Conservation (phyloP, 2,888 invertebrate genomes). For the Gnatocerus cornutus region DNA sequence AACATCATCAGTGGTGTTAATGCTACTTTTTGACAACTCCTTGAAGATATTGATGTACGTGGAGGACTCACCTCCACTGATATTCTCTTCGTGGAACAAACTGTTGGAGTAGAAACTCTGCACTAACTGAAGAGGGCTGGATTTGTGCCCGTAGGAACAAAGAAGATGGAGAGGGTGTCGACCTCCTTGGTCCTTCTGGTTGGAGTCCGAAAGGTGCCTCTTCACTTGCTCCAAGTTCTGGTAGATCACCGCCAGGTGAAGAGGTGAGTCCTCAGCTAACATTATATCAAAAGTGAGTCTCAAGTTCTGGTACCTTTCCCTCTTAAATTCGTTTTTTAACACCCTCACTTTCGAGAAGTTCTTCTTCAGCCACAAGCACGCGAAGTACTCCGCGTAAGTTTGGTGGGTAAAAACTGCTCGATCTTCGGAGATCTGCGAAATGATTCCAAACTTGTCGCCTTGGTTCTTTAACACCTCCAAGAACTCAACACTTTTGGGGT, state of each 20-base stretch:
- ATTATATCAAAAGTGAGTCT: constrained; percentile 24
- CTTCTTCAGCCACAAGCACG: constrained; percentile 16
- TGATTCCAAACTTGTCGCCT: constrained; percentile 17
- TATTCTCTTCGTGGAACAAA: constrained; percentile 4
- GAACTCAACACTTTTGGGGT: not conserved
- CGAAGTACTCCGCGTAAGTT: constrained; percentile 24
- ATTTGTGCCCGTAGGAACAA: constrained; percentile 7
- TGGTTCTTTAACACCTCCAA: constrained; percentile 1
- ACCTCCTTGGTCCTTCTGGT: not conserved
- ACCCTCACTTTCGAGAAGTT: constrained; percentile 1
- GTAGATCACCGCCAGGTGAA: constrained; percentile 17
- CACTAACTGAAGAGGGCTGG: not conserved
- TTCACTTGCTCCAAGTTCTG: constrained; percentile 7
- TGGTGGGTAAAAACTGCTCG: constrained; percentile 23
- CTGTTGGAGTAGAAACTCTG: constrained; percentile 5
- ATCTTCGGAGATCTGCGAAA: constrained; percentile 7
- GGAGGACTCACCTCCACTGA: not conserved
- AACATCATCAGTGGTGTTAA: not conserved
- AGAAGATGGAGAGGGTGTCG: constrained; percentile 5
- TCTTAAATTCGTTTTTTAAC: constrained; percentile 1
- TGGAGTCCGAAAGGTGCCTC: not conserved
- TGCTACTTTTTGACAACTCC: not conserved
- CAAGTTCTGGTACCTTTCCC: constrained; percentile 5
- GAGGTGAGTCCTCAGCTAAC: constrained; percentile 9
- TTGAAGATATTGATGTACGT: not conserved